Base-by-base conservation (phyloP, 2,888 invertebrate species). In the Hydrotaea diabolus region DNA sequence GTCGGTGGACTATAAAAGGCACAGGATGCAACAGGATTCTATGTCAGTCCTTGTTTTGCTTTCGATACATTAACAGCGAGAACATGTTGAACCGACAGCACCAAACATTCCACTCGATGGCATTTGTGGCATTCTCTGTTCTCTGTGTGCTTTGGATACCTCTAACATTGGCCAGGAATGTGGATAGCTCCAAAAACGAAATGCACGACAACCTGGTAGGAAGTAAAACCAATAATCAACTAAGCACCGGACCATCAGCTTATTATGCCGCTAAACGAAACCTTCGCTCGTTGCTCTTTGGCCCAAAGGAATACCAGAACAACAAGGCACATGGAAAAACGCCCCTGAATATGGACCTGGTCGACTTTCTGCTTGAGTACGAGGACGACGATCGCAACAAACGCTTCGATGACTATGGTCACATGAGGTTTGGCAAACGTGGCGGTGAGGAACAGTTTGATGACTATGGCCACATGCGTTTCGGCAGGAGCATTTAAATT, bases 391-490 rank as follows among this genome's bases (percentile, higher is more conserved):
- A 89, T n/a, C 89, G 91, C 23, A 80, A 88, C 7, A 95, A 89
- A 92, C 95, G 90, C 86, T 95, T 95, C 86, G 95, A 96, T 87
- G 96, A 96, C 90, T 96, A 96, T 88, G 96, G 96, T 0, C 95
- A 96, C 88, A 93, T 96, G 92, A 91, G 94, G 87, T 94, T 94
- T 88, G 94, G 94, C 3, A 94, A 94, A 87, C 93, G 95, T 0
- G 91, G 91, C 13, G 91, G 90, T 0, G 95, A 95, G 53, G 95
- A 95, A 82, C 93, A 94, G 21, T 96, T 95, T 87, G 96, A 96
- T 86, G 96, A 96, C 89, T 96, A 96, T 87, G 96, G 96, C 0
- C 96, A 96, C 88, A 93, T 96, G 93, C 92, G 96, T 84, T 96
- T 96, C 88, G 96, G 96, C 13, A 93, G 95, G 84, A 94, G 94